phyloP scores from a whole-genome alignment of 2,113 vertebrate genomes.

The Rhinolophus ferrumequinum region DNA sequence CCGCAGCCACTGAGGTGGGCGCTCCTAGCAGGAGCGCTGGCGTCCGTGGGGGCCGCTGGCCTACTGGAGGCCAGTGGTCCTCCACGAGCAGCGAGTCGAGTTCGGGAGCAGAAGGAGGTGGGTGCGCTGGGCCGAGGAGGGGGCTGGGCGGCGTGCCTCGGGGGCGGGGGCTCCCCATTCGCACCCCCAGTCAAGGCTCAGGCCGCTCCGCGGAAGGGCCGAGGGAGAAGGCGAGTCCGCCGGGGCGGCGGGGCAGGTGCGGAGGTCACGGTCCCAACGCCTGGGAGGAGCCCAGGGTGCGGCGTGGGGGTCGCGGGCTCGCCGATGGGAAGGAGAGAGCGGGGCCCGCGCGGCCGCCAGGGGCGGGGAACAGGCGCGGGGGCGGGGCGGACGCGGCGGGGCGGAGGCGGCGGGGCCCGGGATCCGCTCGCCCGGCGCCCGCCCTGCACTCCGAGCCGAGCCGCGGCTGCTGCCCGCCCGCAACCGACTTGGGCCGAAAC shows the following conservation, averaged over 20 bases:
- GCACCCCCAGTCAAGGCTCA: background rate
- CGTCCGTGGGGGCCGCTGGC: background rate
- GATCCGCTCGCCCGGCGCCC: conserved; percentile 66
- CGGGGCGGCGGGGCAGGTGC: conserved; percentile 73
- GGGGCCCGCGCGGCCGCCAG: conserved; percentile 37
- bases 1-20: background rate
- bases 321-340: background rate
- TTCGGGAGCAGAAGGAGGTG: background rate
- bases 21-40: background rate
- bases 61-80: background rate
- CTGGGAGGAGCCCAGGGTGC: background rate
- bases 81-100: background rate
- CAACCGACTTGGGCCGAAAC: conserved; percentile 26
- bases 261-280: conserved; percentile 35
- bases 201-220: background rate
- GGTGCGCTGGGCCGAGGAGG: too few relatives aligned
- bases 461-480: conserved; percentile 38
- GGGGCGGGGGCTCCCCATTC: background rate
- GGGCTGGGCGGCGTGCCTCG: background rate
- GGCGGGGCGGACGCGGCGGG: conserved; percentile 66
- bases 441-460: conserved; percentile 65
- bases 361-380: conserved; percentile 70
- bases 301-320: background rate
- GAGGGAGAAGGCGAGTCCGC: background rate
- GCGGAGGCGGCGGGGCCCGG: conserved; percentile 71